These are phyloP conservation scores for Lamellibrachia satsuma DNA, from an alignment of 2,888 invertebrate species.

Conservation along the genomic window DNA sequence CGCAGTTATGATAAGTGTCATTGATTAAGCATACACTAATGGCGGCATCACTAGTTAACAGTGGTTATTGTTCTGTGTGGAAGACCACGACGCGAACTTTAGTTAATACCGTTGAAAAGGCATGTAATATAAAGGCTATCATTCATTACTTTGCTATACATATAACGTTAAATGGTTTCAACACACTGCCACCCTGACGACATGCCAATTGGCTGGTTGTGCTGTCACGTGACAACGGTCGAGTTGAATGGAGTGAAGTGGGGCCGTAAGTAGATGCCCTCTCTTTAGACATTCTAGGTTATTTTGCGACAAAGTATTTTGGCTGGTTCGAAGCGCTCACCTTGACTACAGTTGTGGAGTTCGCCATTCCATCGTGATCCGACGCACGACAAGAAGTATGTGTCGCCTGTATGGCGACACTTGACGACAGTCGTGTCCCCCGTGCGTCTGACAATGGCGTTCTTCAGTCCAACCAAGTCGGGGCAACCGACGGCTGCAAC, in stretches of 20 bases:
- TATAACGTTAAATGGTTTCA: neutral
- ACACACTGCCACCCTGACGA: neutral
- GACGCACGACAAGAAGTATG: constrained; percentile 35
- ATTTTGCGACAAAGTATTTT: neutral
- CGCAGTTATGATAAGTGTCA: neutral
- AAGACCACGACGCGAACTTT: no score
- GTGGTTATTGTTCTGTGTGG: no score
- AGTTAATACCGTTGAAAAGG: no score
- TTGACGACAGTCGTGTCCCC: constrained; percentile 33
- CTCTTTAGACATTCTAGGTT: neutral
- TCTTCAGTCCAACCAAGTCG: constrained; percentile 28
- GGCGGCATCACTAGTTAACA: no score
- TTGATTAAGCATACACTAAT: neutral
- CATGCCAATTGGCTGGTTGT: neutral
- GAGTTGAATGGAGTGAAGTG: neutral
- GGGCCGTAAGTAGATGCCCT: neutral
- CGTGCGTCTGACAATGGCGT: constrained; percentile 30
- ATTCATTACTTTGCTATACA: neutral
- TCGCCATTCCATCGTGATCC: constrained; percentile 35
- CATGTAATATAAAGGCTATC: no score
- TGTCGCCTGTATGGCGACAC: constrained; percentile 34
- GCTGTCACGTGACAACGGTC: neutral
- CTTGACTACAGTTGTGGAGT: constrained; percentile 34
- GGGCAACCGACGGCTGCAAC: constrained; percentile 36
- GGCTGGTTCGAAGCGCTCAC: constrained; percentile 21